These are phyloP conservation scores for Sphyrna mokarran DNA, from an alignment of 2,113 vertebrate genomes.

Conservation along the genomic window DNA sequence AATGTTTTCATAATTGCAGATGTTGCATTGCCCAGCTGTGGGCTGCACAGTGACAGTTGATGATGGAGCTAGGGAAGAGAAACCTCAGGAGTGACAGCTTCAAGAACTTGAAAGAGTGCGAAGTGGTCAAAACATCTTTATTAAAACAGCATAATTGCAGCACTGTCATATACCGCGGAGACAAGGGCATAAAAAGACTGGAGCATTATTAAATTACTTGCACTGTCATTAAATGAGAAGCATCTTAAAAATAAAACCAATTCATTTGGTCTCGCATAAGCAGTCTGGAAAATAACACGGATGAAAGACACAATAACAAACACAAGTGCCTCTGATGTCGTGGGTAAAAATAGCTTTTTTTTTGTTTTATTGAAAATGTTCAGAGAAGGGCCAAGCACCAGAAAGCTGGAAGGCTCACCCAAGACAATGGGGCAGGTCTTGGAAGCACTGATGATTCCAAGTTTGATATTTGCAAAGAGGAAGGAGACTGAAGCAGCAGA, in stretches of 20 bases:
- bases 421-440: not conserved
- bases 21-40: not conserved
- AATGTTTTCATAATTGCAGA: not conserved
- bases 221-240: not conserved
- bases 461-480: not conserved
- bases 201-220: not conserved
- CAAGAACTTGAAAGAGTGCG: not conserved
- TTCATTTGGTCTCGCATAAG: not conserved
- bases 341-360: not conserved
- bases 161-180: not conserved
- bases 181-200: not conserved
- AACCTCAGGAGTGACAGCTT: not conserved
- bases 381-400: not conserved
- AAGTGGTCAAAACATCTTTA: not conserved
- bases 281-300: not conserved
- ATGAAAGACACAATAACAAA: not conserved
- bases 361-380: not conserved
- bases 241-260: not conserved
- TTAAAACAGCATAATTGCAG: not conserved
- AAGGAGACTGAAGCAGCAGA: not conserved
- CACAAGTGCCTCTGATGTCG: not conserved
- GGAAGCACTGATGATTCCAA: not conserved
- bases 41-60: not conserved
- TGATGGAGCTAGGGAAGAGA: not conserved
- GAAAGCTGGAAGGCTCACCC: not conserved